A percentile compares a stretch with the other conserved stretches of the same genome.
Evolutionary conservation across 2,888 invertebrate species (phyloP).

Genomic region (Baronia brevicornis): DNA sequence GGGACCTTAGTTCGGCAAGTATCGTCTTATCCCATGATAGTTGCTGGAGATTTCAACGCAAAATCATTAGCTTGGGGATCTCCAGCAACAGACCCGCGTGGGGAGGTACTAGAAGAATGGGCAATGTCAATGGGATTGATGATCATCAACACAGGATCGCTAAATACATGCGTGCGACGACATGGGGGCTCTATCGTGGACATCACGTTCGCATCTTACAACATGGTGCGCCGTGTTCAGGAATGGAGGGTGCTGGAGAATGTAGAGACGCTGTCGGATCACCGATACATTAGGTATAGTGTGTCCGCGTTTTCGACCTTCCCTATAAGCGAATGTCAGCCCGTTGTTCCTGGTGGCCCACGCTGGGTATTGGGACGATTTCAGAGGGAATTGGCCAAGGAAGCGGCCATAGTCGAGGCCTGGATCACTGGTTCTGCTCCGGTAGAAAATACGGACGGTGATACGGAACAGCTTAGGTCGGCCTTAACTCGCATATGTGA

Average conservation of each 20-base stretch:
- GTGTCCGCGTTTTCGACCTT: background rate
- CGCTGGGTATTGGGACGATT: conserved; percentile 1
- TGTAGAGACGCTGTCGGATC: conserved; percentile 6
- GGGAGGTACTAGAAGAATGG: conserved; percentile 17
- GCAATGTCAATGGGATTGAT: conserved; percentile 7
- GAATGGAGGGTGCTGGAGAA: conserved; percentile 1
- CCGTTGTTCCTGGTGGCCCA: background rate
- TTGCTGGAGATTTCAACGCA: conserved; percentile 16
- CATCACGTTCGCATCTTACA: background rate
- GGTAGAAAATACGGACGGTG: too few relatives aligned
- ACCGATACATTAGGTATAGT: conserved; percentile 4
- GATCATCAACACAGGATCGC: conserved; percentile 13
- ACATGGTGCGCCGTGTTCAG: background rate
- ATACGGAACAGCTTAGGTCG: conserved; percentile 6
- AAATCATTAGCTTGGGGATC: conserved; percentile 15
- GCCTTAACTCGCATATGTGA: conserved; percentile 16
- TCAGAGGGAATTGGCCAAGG: background rate
- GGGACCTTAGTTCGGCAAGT: background rate
- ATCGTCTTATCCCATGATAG: conserved; percentile 3
- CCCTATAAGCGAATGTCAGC: background rate
- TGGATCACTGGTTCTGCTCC: background rate
- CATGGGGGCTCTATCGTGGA: conserved; percentile 20
- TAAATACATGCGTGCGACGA: conserved; percentile 13
- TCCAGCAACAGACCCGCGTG: too few relatives aligned
- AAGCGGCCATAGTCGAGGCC: background rate